Evolutionary conservation across 2,797 vertebrate species (phyloP).

Genomic region (Leptoclinus maculatus): DNA sequence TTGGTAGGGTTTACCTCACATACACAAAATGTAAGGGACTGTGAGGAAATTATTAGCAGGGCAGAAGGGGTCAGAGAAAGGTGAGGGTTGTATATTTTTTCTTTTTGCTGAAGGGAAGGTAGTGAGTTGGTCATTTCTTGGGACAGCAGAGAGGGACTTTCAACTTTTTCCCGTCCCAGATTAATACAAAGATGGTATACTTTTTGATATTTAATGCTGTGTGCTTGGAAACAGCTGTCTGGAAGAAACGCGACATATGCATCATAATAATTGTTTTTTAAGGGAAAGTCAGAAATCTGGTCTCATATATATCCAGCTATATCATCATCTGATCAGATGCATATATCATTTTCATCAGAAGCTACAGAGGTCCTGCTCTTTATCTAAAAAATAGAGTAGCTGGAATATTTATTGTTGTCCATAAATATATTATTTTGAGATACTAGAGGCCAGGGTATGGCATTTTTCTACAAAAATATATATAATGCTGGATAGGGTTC

Average conservation of each 20-base stretch:
- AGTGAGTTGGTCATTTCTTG: not conserved
- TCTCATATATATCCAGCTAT: not conserved
- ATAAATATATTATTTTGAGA: not conserved
- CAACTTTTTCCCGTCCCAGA: not conserved
- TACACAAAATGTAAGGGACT: conserved; percentile 16
- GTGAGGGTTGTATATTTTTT: not conserved
- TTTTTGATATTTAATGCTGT: not conserved
- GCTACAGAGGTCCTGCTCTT: not conserved
- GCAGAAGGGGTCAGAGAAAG: not conserved
- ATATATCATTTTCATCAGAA: not conserved
- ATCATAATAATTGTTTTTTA: not conserved
- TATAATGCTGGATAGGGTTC: not conserved
- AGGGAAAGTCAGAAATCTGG: not conserved
- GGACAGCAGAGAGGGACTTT: not conserved
- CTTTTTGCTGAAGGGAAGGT: not conserved
- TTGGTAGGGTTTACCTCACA: conserved; percentile 36
- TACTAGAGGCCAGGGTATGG: not conserved
- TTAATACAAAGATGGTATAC: not conserved
- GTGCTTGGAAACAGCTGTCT: not conserved
- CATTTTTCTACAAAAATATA: not conserved
- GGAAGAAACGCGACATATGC: not conserved
- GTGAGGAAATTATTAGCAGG: not conserved
- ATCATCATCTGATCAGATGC: not conserved
- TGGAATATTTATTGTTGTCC: not conserved
- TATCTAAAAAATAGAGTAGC: not conserved